These are phyloP conservation scores for Apotomis betuletana DNA, from an alignment of 2,888 invertebrate genomes.

Conservation along the genomic window DNA sequence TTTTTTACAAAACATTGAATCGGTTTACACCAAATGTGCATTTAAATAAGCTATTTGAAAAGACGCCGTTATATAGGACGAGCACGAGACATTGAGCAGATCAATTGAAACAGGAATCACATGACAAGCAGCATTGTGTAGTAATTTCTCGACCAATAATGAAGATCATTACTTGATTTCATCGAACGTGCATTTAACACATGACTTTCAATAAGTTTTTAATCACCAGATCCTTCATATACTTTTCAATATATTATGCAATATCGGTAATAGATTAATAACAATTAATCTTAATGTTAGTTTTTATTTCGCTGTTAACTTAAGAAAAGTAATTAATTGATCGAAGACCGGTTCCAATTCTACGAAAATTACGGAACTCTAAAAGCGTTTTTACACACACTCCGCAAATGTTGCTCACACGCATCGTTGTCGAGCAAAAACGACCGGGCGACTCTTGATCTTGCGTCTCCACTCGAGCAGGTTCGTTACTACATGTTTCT, in stretches of 20 bases:
- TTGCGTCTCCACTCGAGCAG: slow-evolving; percentile 51
- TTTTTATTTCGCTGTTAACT: neutral
- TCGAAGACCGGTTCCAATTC: neutral
- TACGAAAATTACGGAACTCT: slow-evolving; percentile 32
- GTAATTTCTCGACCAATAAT: slow-evolving; percentile 19
- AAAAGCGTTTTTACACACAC: slow-evolving; percentile 55
- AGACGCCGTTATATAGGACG: neutral
- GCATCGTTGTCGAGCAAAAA: slow-evolving; percentile 68
- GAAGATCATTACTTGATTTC: slow-evolving; percentile 13
- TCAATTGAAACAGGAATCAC: slow-evolving; percentile 32
- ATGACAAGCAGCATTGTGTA: slow-evolving; percentile 30
- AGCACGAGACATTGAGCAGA: neutral
- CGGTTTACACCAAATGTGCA: neutral
- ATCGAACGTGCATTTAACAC: slow-evolving; percentile 10
- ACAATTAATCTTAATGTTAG: slow-evolving; percentile 1
- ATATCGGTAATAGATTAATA: neutral
- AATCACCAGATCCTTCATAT: neutral
- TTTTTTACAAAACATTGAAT: neutral
- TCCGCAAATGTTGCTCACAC: slow-evolving; percentile 76
- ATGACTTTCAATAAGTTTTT: slow-evolving; percentile 18
- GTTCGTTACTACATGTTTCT: slow-evolving; percentile 48
- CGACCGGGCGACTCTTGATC: slow-evolving; percentile 59
- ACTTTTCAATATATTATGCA: slow-evolving; percentile 21
- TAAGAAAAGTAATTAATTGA: slow-evolving; percentile 6
- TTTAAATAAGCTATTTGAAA: neutral